Evolutionary conservation across 2,888 invertebrate genomes (phyloP), one percentile per base, ranked within the genome.

Genomic region (Oscheius onirici): DNA sequence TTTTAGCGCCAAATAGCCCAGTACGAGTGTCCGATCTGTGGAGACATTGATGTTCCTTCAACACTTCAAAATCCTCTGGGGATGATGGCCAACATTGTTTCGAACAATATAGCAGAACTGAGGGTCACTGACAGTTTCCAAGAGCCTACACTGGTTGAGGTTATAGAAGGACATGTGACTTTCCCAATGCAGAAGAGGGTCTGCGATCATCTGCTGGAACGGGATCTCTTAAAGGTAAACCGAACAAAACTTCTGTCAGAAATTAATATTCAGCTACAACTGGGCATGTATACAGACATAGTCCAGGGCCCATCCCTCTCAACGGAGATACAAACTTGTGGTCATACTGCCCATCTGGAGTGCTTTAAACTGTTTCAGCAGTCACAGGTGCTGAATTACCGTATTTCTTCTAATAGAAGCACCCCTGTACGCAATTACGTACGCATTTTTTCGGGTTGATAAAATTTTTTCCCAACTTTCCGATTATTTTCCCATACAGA

Each of bases 281-380:
- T 17, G 17, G 49, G 49, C 2, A 15, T 28, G 8, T 49, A 49
- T 26, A 26, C 17, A 1, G 54, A 28, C 55, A 60, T 34, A 13
- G 22, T 61, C 22, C 43, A 57, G 8, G 72, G 73, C 0, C 68
- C 74, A 1, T 0, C 46, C 15, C 43, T 61, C 77, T 96, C 96
- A 67, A 94, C 96, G 66, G 93, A 94, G 89, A 93, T 95, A 66
- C 93, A 94, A 89, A 94, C 96, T 1, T 97, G 97, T 90, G 97
- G 97, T 0, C 99, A 99, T 90, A 94, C 95, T 89, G 91, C 97
- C 72, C 97, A 99, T 90, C 91, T 96, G 84, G 93, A 94, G 88
- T 99, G 99, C 89, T 92, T 95, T 86, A 92, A 93, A 88, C 92
- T 94, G 0, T 99, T 40, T n/a, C 40, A 58, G 1, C 58, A 58